Evolutionary conservation across 2,113 vertebrate species (phyloP).

Genomic region (Pachycephala philippinensis): DNA sequence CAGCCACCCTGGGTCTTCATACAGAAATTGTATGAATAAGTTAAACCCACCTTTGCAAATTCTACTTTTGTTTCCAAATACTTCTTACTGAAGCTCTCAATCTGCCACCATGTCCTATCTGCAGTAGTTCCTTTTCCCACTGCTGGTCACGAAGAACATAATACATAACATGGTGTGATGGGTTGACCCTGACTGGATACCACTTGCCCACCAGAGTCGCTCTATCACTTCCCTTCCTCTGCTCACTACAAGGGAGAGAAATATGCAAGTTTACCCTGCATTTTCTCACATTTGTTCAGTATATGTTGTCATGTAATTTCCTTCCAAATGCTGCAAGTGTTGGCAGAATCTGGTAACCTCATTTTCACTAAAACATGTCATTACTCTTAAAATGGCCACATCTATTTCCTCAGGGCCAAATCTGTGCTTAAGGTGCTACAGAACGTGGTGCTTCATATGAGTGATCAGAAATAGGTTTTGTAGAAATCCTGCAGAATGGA

Average conservation of each 20-base stretch:
- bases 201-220: accelerated
- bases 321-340: background rate
- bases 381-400: background rate
- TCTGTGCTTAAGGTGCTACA: background rate
- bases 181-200: background rate
- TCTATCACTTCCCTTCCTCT: background rate
- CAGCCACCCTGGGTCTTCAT: background rate
- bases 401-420: background rate
- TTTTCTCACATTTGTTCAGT: background rate
- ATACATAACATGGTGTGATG: background rate
- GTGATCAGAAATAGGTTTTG: background rate
- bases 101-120: background rate
- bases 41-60: background rate
- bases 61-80: background rate
- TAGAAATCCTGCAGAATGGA: background rate
- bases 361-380: background rate
- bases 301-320: background rate
- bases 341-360: background rate
- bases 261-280: background rate
- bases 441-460: background rate
- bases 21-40: background rate
- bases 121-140: background rate
- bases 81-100: background rate
- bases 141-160: background rate
- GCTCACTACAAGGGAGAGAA: background rate